Conservation (phyloP, 2,113 vertebrate genomes). For the Piliocolobus tephrosceles region DNA sequence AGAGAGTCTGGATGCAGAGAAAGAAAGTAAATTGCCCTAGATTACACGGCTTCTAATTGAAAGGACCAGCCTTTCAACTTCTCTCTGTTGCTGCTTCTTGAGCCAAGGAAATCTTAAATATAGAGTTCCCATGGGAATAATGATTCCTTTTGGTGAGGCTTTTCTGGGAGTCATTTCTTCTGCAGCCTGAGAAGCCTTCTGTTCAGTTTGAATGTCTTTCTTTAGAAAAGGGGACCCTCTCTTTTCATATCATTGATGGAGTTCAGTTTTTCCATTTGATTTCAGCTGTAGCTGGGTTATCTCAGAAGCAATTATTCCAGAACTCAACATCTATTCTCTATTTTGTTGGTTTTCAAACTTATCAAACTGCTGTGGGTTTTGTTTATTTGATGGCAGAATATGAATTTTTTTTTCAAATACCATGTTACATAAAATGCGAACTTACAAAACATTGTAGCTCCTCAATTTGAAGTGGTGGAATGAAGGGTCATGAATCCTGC, state of each 20-base stretch:
- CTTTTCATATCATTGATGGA: background rate
- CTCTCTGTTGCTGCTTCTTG: background rate
- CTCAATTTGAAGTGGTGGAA: background rate
- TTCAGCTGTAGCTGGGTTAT: background rate
- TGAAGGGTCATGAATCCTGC: background rate
- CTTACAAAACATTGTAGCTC: background rate
- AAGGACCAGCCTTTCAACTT: background rate
- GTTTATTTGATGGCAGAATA: background rate
- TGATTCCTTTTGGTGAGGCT: background rate
- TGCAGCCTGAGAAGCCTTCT: background rate
- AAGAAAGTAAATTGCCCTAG: background rate
- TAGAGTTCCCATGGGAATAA: background rate
- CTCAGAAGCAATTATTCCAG: background rate
- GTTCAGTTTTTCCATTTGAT: background rate
- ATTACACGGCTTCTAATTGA: background rate
- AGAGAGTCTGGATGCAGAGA: background rate
- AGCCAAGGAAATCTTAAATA: constrained; percentile 50
- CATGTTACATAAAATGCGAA: background rate
- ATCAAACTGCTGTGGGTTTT: background rate
- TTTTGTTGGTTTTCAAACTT: background rate
- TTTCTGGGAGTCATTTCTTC: constrained; percentile 18
- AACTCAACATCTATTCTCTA: background rate
- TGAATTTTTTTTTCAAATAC: background rate
- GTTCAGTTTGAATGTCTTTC: background rate
- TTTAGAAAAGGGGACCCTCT: background rate